These are phyloP conservation scores for Drosophila malerkotliana DNA, from an alignment of 1,140 invertebrate genomes.

Conservation along the genomic window DNA sequence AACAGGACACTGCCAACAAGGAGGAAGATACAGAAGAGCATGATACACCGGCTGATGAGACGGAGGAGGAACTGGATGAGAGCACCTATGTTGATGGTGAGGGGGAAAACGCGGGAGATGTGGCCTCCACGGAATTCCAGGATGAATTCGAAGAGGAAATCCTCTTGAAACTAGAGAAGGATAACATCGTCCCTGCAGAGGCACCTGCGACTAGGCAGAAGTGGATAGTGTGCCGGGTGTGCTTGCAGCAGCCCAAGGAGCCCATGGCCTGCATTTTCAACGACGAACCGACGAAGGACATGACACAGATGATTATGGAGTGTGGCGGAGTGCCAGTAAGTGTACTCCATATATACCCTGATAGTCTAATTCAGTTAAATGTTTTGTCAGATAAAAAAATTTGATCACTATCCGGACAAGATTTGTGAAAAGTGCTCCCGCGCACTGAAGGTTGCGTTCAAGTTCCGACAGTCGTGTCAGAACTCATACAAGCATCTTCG, in stretches of 20 bases:
- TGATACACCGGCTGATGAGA: slow-evolving; percentile 8
- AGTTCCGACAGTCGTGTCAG: slow-evolving; percentile 72
- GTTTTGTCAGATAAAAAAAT: slow-evolving; percentile 67
- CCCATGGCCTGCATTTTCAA: slow-evolving; percentile 75
- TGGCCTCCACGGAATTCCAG: slow-evolving; percentile 5
- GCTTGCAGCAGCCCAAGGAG: slow-evolving; percentile 76
- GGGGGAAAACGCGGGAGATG: slow-evolving; percentile 13
- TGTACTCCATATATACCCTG: not conserved
- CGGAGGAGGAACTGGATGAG: slow-evolving; percentile 39
- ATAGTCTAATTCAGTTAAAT: not conserved
- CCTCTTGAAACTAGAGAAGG: slow-evolving; percentile 51
- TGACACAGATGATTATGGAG: slow-evolving; percentile 79
- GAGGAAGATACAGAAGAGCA: slow-evolving; percentile 5
- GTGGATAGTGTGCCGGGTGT: slow-evolving; percentile 79
- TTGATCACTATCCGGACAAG: slow-evolving; percentile 80
- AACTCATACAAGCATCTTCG: slow-evolving; percentile 75
- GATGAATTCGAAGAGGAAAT: slow-evolving; percentile 53
- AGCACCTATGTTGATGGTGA: slow-evolving; percentile 9
- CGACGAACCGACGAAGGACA: slow-evolving; percentile 73
- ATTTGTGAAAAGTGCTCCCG: slow-evolving; percentile 73
- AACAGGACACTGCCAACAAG: slow-evolving; percentile 23
- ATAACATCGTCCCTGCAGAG: slow-evolving; percentile 23
- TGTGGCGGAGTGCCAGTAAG: slow-evolving; percentile 80
- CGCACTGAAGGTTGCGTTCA: slow-evolving; percentile 64
- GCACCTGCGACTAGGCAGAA: slow-evolving; percentile 60